Evolutionary conservation across 2,888 invertebrate species (phyloP).

Genomic region (Ptychoptera contaminata): DNA sequence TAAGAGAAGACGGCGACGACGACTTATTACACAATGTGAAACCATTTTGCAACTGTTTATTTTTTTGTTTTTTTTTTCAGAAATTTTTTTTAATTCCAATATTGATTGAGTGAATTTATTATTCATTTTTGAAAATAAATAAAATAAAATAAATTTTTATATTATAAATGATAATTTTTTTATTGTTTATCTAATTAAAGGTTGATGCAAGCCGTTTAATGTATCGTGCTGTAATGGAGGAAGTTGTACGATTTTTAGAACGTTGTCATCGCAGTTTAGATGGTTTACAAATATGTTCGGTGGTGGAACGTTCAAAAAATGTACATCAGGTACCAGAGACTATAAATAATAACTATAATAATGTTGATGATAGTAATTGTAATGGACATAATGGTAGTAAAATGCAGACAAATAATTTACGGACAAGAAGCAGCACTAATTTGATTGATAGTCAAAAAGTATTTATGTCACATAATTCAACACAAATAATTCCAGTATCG

Average conservation of each 20-base stretch:
- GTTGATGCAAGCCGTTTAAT: constrained; percentile 48
- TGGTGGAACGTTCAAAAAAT: constrained; percentile 26
- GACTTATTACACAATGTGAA: too few relatives aligned
- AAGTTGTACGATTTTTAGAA: constrained; percentile 47
- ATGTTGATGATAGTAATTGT: constrained; percentile 8
- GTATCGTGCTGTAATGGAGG: constrained; percentile 52
- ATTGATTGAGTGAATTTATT: too few relatives aligned
- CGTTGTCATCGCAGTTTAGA: constrained; percentile 40
- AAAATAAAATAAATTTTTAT: too few relatives aligned
- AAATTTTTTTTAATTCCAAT: too few relatives aligned
- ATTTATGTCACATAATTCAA: constrained; percentile 13
- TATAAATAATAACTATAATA: background rate
- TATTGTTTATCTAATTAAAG: constrained; percentile 24
- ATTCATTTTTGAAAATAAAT: too few relatives aligned
- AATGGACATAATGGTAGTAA: too few relatives aligned
- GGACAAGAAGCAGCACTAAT: constrained; percentile 28
- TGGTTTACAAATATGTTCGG: constrained; percentile 16
- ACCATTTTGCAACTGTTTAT: too few relatives aligned
- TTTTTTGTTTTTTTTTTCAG: too few relatives aligned
- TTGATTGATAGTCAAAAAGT: constrained; percentile 16
- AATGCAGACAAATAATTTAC: too few relatives aligned
- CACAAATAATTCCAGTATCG: constrained; percentile 12
- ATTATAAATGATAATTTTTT: too few relatives aligned
- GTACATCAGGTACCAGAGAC: constrained; percentile 22
- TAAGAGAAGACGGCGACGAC: too few relatives aligned